Evolutionary conservation across 2,888 invertebrate species (phyloP).

Genomic region (Tachina fera): DNA sequence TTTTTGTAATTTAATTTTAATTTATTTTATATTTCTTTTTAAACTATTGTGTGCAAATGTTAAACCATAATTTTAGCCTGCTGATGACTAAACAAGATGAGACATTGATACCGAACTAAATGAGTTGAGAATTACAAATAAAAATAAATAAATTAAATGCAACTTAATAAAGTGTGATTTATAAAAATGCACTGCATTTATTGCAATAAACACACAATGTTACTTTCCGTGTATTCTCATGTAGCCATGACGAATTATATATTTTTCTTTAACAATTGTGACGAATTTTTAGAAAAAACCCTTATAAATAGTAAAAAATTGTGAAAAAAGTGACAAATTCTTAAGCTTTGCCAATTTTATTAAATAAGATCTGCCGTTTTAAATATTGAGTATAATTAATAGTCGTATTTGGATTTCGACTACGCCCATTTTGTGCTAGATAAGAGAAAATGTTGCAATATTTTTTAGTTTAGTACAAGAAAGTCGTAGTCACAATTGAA

Average conservation of each 20-base stretch:
- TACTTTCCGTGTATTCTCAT: not conserved
- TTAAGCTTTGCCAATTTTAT: too few species aligned
- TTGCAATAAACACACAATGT: not conserved
- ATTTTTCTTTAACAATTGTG: not conserved
- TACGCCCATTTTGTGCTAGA: too few species aligned
- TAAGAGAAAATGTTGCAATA: too few species aligned
- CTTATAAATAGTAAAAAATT: too few species aligned
- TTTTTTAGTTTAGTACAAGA: too few species aligned
- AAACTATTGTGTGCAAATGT: constrained; percentile 52
- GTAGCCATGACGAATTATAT: constrained; percentile 17
- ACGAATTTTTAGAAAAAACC: not conserved
- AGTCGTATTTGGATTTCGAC: too few species aligned
- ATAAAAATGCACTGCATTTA: constrained; percentile 1
- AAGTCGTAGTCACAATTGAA: too few species aligned
- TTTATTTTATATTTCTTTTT: not conserved
- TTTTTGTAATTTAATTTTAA: not conserved
- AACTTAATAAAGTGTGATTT: constrained; percentile 42
- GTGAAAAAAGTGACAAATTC: too few species aligned
- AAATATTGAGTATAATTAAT: too few species aligned
- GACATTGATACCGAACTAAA: constrained; percentile 23
- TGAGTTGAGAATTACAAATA: constrained; percentile 26
- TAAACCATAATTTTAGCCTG: constrained; percentile 50
- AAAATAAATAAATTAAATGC: constrained; percentile 37
- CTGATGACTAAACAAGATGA: constrained; percentile 58
- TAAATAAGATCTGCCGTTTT: too few species aligned